Evolutionary conservation across 2,797 vertebrate species (phyloP), one percentile per base, ranked within the genome.

Genomic region (Alauda arvensis): DNA sequence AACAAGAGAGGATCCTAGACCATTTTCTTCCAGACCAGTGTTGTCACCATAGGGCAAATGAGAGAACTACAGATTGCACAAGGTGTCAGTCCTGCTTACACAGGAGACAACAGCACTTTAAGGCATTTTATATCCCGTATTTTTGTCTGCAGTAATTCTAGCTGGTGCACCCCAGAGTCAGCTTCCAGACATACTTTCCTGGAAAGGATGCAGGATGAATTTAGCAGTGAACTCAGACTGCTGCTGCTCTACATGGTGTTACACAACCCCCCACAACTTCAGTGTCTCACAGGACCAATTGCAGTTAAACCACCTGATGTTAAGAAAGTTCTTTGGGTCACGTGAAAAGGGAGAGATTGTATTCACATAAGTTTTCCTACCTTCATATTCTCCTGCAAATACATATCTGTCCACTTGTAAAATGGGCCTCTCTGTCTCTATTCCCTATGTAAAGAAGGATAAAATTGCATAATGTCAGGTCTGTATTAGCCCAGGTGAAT

Each of bases 311-410:
- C 51, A 65, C 62, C n/a, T 12, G 11, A 61, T 2, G 1, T 39
- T 49, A 46, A 82, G 28, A 12, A 67, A 77, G 39, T 48, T 75
- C 42, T 48, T 23, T 52, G 28, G 26, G 34, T 57, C 34, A 37
- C 2, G 3, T 34, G 29, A 63, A 87, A 83, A 85, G 62, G 37
- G 40, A 78, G 28, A 46, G 39, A n/a, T 11, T 62, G 39, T 23
- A 66, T 34, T 52, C 34, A 74, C 7, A 3, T 29, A 10, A 25
- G 19, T 76, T 51, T 11, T 89, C 96, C 90, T 97, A 99, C 98
- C 98, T 98, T 99, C 98, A 95, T 99, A 99, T 68, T 99, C 98
- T 52, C 99, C 99, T 78, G 98, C 98, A 97, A 99, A 99, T 40
- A 99, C 98, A 12, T 98, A 99, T 60, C 97, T 98, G 91, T 99